phyloP scores from a whole-genome alignment of 2,797 vertebrate genomes.

The Cottoperca gobio region DNA sequence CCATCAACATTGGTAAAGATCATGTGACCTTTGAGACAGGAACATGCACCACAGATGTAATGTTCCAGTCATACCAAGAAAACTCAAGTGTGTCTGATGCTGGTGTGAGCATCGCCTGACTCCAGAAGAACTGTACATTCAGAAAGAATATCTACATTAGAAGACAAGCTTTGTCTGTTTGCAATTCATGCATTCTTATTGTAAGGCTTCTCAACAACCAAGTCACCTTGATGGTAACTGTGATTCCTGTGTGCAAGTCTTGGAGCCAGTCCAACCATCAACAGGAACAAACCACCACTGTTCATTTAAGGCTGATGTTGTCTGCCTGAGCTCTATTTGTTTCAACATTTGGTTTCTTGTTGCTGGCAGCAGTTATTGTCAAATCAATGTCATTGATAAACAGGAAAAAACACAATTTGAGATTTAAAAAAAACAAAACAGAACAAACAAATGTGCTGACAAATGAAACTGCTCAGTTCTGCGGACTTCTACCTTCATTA shows the following conservation, averaged over 20 bases:
- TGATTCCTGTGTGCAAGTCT: background rate
- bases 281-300: background rate
- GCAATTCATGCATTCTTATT: conserved; percentile 54
- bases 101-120: background rate
- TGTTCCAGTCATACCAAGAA: background rate
- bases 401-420: background rate
- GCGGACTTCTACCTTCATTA: background rate
- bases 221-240: conserved; percentile 22
- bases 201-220: conserved; percentile 70
- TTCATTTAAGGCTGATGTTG: conserved; percentile 30
- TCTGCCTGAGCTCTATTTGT: conserved; percentile 15
- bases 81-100: background rate
- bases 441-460: background rate
- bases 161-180: conserved; percentile 28
- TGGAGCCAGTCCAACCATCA: background rate
- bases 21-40: conserved; percentile 56
- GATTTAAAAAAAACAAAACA: conserved; percentile 9
- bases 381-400: conserved; percentile 6
- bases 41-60: conserved; percentile 9
- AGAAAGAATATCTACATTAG: conserved; percentile 67
- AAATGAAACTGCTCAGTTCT: background rate
- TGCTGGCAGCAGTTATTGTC: conserved; percentile 5
- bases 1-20: conserved; percentile 55
- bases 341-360: conserved; percentile 13
- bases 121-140: conserved; percentile 60